Conservation (phyloP, 2,113 vertebrate genomes). For the Machaerirhynchus nigripectus region DNA sequence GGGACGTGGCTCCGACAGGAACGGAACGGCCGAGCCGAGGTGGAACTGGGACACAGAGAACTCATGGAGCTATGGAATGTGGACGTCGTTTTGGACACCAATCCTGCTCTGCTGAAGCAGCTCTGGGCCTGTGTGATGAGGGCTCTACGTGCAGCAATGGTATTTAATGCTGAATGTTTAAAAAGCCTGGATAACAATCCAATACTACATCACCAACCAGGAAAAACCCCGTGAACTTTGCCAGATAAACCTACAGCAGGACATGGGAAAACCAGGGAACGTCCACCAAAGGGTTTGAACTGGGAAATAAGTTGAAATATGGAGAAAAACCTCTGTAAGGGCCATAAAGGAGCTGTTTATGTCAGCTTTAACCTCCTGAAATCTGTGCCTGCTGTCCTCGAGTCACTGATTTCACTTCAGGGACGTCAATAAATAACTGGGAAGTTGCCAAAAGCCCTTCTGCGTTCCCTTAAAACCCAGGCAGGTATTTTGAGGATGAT, state of each 20-base stretch:
- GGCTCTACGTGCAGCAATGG: fast-evolving
- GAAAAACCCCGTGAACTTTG: not conserved
- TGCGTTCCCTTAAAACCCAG: not conserved
- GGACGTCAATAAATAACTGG: not conserved
- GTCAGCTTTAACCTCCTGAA: not conserved
- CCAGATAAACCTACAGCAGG: not conserved
- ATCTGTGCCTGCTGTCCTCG: not conserved
- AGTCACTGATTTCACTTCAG: not conserved
- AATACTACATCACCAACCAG: fast-evolving
- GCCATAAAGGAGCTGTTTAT: not conserved
- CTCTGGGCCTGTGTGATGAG: not conserved
- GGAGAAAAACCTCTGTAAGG: not conserved
- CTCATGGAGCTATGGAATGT: not conserved
- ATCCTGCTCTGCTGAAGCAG: not conserved
- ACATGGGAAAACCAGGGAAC: not conserved
- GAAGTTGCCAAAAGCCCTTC: not conserved
- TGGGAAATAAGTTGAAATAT: not conserved
- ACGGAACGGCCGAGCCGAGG: not conserved
- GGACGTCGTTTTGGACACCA: not conserved
- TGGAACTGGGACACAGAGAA: not conserved
- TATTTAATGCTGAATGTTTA: not conserved
- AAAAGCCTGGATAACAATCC: not conserved
- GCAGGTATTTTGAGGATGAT: not conserved
- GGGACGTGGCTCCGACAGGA: not conserved
- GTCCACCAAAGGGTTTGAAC: not conserved